These are phyloP conservation scores for Rousettus madagascariensis DNA, from an alignment of 2,797 vertebrate species.

Conservation along the genomic window DNA sequence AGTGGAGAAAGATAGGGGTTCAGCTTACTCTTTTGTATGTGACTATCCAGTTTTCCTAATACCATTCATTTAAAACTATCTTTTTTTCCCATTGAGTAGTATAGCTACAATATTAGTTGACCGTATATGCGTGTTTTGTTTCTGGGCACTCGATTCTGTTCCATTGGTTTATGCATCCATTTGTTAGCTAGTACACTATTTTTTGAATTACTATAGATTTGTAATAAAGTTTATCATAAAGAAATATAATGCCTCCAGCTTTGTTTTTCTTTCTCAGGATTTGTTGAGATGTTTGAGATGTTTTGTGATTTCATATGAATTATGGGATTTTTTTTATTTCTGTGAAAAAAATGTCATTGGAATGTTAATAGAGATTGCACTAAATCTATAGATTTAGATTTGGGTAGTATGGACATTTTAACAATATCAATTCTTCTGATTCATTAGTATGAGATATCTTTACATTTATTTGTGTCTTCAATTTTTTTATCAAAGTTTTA, in stretches of 20 bases:
- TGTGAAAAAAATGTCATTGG: not conserved
- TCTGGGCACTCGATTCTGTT: not conserved
- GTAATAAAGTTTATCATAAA: not conserved
- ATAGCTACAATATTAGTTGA: not conserved
- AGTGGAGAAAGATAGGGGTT: not conserved
- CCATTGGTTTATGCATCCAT: not conserved
- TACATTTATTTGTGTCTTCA: not conserved
- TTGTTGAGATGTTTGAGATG: not conserved
- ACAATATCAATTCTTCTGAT: not conserved
- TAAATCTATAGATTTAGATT: not conserved
- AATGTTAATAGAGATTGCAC: not conserved
- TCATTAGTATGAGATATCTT: not conserved
- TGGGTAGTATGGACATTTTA: not conserved
- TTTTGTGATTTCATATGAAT: not conserved
- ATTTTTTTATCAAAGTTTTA: not conserved
- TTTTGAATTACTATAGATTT: not conserved
- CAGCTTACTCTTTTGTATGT: not conserved
- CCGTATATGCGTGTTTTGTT: not conserved
- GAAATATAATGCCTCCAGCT: not conserved
- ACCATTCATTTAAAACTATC: not conserved
- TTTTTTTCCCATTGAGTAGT: not conserved
- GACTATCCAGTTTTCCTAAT: not conserved
- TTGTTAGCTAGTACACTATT: not conserved
- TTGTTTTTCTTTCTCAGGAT: not conserved
- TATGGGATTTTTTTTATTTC: not conserved